Base-by-base conservation (phyloP, 2,797 vertebrate genomes). In the Sebastes steindachneri region DNA sequence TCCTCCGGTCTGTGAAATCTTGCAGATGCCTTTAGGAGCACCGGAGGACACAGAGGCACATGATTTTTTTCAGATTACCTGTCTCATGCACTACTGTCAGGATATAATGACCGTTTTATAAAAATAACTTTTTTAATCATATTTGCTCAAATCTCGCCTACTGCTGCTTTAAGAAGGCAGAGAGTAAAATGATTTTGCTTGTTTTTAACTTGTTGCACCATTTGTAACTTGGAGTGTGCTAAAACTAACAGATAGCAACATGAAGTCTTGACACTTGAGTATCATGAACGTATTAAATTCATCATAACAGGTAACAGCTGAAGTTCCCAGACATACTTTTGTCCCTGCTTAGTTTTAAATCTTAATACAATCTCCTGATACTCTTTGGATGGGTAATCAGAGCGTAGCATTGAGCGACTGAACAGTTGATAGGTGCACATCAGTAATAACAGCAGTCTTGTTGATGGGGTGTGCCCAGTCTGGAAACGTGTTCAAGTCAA, bases 401-500 rank as follows among this genome's bases (percentile, higher is more conserved):
- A 87, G 73, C 0, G 94, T 95, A 7, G 91, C 85, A 70, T 96
- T 97, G 73, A 95, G 80, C 5, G 90, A 80, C 78, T 79, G 92
- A 70, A 92, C 77, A 2, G 95, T 91, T 60, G 91, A 45, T 28
- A 96, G 92, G 76, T 90, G 93, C 29, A 91, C 77, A 58, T 82
- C 72, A 31, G 86, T 23, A 10, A 89, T 9, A 51, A 81, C 5
- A 0, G 73, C 83, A 1, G 97, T 95, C 70, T 82, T 66, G 63
- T 98, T 99, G 79, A 90, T 37, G 9, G 90, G 73, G 31, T 94
- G 94, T 67, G 97, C 97, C 98, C 98, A 99, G 2, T 96, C 96
- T 6, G 98, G 98, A 86, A 96, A 97, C 31, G 91, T 89, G 72
- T 95, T 90, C 86, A 99, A 88, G 86, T 94, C 89, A 84, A 99